A percentile compares a stretch with the other conserved stretches of the same genome.
These are phyloP conservation scores for Mormyrus lacerda DNA, from an alignment of 2,113 vertebrate genomes.

Conservation along the genomic window DNA sequence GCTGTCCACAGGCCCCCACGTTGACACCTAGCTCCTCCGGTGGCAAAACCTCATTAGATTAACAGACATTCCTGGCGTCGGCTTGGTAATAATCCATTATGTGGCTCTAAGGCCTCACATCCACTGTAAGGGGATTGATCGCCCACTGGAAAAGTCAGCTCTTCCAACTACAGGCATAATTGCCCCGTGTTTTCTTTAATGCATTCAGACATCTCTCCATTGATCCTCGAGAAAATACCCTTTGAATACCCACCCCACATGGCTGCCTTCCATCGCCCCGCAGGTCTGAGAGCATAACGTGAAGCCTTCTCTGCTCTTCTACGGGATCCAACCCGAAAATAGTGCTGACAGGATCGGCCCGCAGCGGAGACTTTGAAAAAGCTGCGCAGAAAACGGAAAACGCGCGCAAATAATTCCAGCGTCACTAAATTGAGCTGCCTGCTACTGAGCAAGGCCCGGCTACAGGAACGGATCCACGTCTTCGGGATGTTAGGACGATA, in stretches of 20 bases:
- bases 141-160: constrained; percentile 29
- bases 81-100: constrained; percentile 37
- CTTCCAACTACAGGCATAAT: constrained; percentile 38
- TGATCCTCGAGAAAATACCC: constrained; percentile 36
- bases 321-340: background rate
- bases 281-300: background rate
- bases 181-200: constrained; percentile 39
- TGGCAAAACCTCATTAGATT: constrained; percentile 12
- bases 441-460: background rate
- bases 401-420: background rate
- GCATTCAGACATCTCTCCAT: constrained; percentile 36
- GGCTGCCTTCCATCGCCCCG: background rate
- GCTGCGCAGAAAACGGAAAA: constrained; percentile 14
- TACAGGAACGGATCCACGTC: background rate
- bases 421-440: background rate
- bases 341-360: constrained; percentile 13
- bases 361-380: constrained; percentile 22
- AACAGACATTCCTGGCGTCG: constrained; percentile 25
- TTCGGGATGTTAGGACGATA: background rate
- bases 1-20: background rate
- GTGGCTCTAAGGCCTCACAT: constrained; percentile 29
- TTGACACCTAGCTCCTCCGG: background rate
- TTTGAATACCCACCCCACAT: constrained; percentile 10
- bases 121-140: constrained; percentile 34
- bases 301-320: background rate